These are phyloP conservation scores for Erannis defoliaria DNA, from an alignment of 2,888 invertebrate genomes.

Conservation along the genomic window DNA sequence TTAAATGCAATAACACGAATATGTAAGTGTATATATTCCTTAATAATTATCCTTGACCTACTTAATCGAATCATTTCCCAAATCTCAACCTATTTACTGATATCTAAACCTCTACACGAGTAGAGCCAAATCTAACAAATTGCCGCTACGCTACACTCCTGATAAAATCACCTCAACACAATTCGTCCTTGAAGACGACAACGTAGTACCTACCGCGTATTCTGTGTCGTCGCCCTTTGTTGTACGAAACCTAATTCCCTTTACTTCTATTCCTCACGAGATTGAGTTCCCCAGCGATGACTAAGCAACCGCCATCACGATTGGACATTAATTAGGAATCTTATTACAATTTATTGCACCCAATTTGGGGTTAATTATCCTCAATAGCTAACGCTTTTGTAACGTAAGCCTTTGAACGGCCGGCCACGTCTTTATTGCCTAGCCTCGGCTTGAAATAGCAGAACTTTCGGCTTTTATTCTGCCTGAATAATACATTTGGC, in stretches of 20 bases:
- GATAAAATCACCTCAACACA: conserved; percentile 32
- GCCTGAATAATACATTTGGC: conserved; percentile 28
- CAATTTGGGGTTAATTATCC: conserved; percentile 62
- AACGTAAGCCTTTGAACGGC: conserved; percentile 45
- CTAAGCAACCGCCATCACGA: conserved; percentile 45
- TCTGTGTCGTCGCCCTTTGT: conserved; percentile 21
- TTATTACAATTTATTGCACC: conserved; percentile 59
- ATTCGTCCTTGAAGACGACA: conserved; percentile 22
- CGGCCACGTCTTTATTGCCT: conserved; percentile 44
- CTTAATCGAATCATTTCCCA: not conserved
- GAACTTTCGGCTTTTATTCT: conserved; percentile 31
- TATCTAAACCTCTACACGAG: conserved; percentile 10
- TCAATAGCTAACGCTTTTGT: conserved; percentile 49
- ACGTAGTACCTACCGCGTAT: not conserved
- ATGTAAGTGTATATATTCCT: too few species aligned
- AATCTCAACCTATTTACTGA: not conserved
- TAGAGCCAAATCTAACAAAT: conserved; percentile 23
- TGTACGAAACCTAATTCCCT: conserved; percentile 34
- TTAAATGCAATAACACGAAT: too few species aligned
- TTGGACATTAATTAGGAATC: conserved; percentile 52
- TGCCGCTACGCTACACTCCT: conserved; percentile 18
- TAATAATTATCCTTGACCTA: too few species aligned
- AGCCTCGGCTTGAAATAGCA: conserved; percentile 22
- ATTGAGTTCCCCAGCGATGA: conserved; percentile 44
- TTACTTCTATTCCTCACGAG: conserved; percentile 33